A percentile compares a stretch with the other conserved stretches of the same genome.
These are phyloP conservation scores for Argopecten irradians DNA, from an alignment of 1,140 invertebrate species.

Conservation along the genomic window DNA sequence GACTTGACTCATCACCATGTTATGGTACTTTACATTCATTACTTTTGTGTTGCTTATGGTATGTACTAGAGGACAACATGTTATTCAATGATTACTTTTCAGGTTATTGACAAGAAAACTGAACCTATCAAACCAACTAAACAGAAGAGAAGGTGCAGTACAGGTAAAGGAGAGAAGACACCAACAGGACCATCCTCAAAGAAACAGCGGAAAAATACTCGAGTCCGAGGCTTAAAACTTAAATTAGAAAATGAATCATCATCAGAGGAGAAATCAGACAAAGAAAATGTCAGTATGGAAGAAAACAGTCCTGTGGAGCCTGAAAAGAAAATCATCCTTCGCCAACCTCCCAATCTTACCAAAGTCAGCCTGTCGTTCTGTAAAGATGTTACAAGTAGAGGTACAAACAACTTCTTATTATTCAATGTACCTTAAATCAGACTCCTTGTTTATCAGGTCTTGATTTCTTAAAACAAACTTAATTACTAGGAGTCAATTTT, in stretches of 20 bases:
- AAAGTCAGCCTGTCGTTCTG: constrained; percentile 50
- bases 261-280: constrained; percentile 23
- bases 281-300: constrained; percentile 27
- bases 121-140: constrained; percentile 51
- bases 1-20: too few species aligned
- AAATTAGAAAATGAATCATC: constrained; percentile 39
- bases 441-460: too few species aligned
- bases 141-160: constrained; percentile 49
- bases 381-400: constrained; percentile 66
- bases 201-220: constrained; percentile 47
- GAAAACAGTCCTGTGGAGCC: background rate
- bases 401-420: constrained; percentile 44
- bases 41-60: too few species aligned
- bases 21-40: too few species aligned
- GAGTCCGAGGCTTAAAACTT: constrained; percentile 28
- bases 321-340: constrained; percentile 30
- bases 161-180: constrained; percentile 55
- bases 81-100: background rate
- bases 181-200: constrained; percentile 52
- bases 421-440: background rate
- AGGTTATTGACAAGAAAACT: constrained; percentile 52
- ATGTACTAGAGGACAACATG: background rate
- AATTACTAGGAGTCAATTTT: too few species aligned
- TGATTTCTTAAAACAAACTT: too few species aligned
- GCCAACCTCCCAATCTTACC: constrained; percentile 35